Percentiles rank a stretch among this genome's conserved stretches.
Evolutionary conservation across 1,140 invertebrate genomes (phyloP).

Genomic region (Pseudomyrmex pallidus): DNA sequence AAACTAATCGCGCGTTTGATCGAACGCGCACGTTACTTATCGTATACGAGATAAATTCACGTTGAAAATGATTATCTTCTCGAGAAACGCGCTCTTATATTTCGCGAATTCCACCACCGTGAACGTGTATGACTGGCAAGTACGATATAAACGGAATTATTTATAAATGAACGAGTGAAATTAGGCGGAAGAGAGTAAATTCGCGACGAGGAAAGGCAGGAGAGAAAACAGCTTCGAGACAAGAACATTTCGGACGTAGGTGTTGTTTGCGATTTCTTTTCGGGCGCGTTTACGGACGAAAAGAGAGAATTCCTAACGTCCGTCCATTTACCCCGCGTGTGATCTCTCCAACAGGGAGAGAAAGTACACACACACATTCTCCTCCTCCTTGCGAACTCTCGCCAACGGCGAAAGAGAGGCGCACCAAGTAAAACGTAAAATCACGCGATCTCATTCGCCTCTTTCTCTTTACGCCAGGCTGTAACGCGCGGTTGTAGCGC

Average conservation of each 20-base stretch:
- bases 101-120: background rate
- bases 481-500: conserved; percentile 10
- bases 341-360: conserved; percentile 1
- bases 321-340: conserved; percentile 48
- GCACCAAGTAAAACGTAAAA: conserved; percentile 42
- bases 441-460: conserved; percentile 45
- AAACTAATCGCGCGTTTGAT: background rate
- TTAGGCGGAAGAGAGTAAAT: conserved; percentile 16
- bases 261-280: conserved; percentile 56
- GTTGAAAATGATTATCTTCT: background rate
- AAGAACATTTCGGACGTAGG: conserved; percentile 41
- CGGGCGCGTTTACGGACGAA: conserved; percentile 34
- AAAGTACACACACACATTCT: background rate
- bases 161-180: conserved; percentile 28
- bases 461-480: conserved; percentile 13
- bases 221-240: background rate
- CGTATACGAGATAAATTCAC: background rate
- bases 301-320: conserved; percentile 54
- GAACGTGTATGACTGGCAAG: background rate
- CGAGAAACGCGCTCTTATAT: background rate
- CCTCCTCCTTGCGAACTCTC: too few species aligned
- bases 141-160: background rate
- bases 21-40: background rate
- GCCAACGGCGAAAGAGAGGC: background rate
- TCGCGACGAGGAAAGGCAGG: background rate